Evolutionary conservation across 2,113 vertebrate species (phyloP), one percentile per base, ranked within the genome.

Genomic region (Reinhardtius hippoglossoides): DNA sequence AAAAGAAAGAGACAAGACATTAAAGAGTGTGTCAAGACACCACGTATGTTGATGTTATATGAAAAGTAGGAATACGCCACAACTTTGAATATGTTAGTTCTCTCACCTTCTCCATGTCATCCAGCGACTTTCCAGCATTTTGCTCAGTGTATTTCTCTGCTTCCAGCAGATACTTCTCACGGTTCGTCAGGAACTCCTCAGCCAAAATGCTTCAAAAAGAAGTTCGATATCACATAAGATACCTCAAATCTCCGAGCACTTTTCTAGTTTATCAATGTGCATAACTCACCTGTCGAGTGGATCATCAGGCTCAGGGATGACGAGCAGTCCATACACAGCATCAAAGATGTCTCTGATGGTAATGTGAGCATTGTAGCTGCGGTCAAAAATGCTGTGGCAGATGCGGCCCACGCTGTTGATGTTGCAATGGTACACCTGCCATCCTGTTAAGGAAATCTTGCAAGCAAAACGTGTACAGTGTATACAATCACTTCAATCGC

Each of bases 301-400:
- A 63, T 94, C 91, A 0, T 90, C 81, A 21, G 93, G 89, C 57
- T 92, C 93, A 20, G 93, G 93, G 46, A 71, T 31, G 60, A 94
- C 93, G 62, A 94, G 85, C 23, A 94, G 90, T 55, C 92, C 92
- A 20, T 83, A 92, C 9, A 93, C 81, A 10, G 91, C 91, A 62
- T 92, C 83, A 4, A 93, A 74, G 31, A 93, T 77, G 16, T 94
- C 87, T 63, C 80, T 92, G 89, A 92, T 91, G 71, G 92, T 92
- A 59, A 94, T 1, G 16, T 92, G 86, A 1, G 92, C 90, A 0
- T 89, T 92, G 74, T 94, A 93, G 64, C 68, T 88, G 7, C 91
- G 91, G 64, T 93, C 91, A 84, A 94, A 93, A 58, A 94, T 86
- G 74, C 90, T 92, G 83, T 92, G 92, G 78, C 92, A 93, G 70